A percentile compares a stretch with the other conserved stretches of the same genome.
These are phyloP conservation scores for Chrysomela aeneicollis DNA, from an alignment of 2,888 invertebrate species.

Conservation along the genomic window DNA sequence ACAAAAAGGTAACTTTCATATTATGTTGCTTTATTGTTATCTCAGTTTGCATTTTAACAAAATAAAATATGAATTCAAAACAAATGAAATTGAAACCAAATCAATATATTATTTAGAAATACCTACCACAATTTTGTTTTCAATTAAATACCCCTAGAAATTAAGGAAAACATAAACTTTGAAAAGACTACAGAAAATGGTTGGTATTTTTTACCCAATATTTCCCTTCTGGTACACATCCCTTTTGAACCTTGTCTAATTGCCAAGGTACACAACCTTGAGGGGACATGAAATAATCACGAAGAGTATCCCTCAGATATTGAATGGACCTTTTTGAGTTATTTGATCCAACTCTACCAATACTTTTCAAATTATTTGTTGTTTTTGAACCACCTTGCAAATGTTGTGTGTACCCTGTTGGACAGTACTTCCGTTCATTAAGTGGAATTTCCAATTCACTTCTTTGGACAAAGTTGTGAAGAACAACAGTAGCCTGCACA, in stretches of 20 bases:
- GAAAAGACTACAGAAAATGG: no score
- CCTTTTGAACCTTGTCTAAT: constrained; percentile 6
- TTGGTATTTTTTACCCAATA: no score
- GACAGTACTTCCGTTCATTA: constrained; percentile 23
- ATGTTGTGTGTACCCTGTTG: constrained; percentile 18
- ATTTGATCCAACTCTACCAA: constrained; percentile 17
- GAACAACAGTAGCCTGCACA: constrained; percentile 23
- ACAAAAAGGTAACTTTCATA: no score
- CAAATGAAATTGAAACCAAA: no score
- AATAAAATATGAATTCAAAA: no score
- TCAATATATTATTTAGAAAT: no score
- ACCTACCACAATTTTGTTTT: no score
- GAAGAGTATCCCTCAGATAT: not conserved
- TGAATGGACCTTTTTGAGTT: constrained; percentile 1
- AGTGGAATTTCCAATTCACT: constrained; percentile 18
- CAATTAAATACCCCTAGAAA: no score
- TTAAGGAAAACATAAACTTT: no score
- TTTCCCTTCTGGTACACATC: constrained; percentile 14
- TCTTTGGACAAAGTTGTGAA: constrained; percentile 24
- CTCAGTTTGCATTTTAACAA: no score
- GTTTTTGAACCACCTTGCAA: constrained; percentile 15
- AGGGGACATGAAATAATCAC: constrained; percentile 17
- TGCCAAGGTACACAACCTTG: constrained; percentile 22
- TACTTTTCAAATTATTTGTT: constrained; percentile 3
- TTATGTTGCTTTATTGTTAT: no score